Base-by-base conservation (phyloP, 2,888 invertebrate species). In the Patella pellucida region DNA sequence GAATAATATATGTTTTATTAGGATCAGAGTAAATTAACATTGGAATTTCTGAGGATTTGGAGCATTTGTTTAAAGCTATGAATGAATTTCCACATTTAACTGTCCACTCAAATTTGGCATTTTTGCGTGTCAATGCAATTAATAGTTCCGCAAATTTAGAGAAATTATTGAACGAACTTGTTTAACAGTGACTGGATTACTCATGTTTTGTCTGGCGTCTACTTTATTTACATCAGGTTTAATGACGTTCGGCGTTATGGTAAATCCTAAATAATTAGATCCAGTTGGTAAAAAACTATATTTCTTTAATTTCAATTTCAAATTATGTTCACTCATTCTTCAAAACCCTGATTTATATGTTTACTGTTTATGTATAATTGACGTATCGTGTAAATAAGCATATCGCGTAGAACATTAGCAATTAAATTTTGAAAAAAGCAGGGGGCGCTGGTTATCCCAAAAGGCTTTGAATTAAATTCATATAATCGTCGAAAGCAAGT, bases 31-130 rank as follows among this genome's bases (percentile, higher is more conserved):
- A 78, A 3, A 71, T 52, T 16, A 78, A 51, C 4, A 71, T 12
- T 51, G 68, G 78, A 0, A 77, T 71, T 15, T 68, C 68, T 5
- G 74, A 72, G n/a, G n/a, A n/a, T n/a, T n/a, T 19, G 78, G 27
- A 52, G 52, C 23, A 0, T 75, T 52, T 31, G n/a, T 80, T 80
- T 27, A 80, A 31, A 54, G 41, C 56, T 3, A 77, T 51, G 41
- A 79, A 78, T 19, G 72, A 69, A 23, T 51, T 54, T 41, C 70
- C 52, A 31, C 75, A 77, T 1, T 69, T 31, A 15, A 71, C 27
- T 3, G 69, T 41, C 80, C 81, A 79, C 12, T 73, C 70, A 69
- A 79, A 82, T 14, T 67, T 72, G 5, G 78, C 79, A 73, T 73
- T 78, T 51, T 79, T 82, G 68, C 71, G 77, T 14, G 81, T 81